Base-by-base conservation (phyloP, 2,113 vertebrate species). In the Actenoides lindsayi region DNA sequence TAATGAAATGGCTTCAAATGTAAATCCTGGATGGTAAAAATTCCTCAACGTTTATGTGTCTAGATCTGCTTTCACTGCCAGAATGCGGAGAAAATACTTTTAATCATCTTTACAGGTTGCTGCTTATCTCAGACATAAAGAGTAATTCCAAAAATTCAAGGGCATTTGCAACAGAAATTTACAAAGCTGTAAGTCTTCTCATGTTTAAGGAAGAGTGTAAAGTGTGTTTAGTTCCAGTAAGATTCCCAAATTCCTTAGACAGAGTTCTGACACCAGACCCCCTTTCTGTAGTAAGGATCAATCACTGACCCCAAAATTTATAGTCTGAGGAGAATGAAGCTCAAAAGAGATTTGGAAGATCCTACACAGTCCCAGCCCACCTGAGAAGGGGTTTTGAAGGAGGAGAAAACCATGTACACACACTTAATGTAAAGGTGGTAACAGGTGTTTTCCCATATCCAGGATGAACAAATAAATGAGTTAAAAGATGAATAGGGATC, bases 31-130 rank as follows among this genome's bases (percentile, higher is more conserved):
- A 44, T 39, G 37, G 78, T 69, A 83, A 92, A 94, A 92, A 35
- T 35, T 68, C 71, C 44, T 71, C 46, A 50, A 39, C 51, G 25
- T 70, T 93, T 87, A 65, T 37, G 30, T 57, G 44, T 64, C 91
- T 78, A 56, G 31, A 91, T 91, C 53, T 59, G 39, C 60, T 56
- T 53, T 53, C 51, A 53, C 51, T 80, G 31, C 51, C 63, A 73
- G 83, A 87, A 56, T 17, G 23, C 24, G 69, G 67, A 73, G 41
- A 87, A 93, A 94, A 91, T 71, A 85, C 73, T 93, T 91, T 82
- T 50, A 71, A 50, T 54, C 28, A 63, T 74, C 31, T 77, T 7
- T n/a, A 62, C 28, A 83, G 15, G 19, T 14, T 3, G 1, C 27
- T 65, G n/a, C 15, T 62, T 35, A 51, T 33, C n/a, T 54, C 73